phyloP scores from a whole-genome alignment of 2,888 invertebrate genomes.

The Drosophila affinis region DNA sequence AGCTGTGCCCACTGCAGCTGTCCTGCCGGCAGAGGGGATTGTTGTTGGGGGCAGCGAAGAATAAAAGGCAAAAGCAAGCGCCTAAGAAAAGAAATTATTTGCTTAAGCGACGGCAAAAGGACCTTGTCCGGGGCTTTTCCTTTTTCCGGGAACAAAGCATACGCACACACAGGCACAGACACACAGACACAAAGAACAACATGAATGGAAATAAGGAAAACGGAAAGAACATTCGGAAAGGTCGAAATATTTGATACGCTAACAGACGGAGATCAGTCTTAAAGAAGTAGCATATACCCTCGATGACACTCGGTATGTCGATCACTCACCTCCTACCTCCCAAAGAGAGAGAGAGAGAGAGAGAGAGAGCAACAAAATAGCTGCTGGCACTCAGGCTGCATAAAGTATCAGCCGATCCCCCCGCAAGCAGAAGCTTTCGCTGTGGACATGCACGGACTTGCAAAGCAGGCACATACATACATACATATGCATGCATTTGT shows the following conservation, averaged over 20 bases:
- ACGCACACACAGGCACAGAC: slow-evolving; percentile 18
- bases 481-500: too few relatives aligned
- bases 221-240: neutral
- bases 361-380: too few relatives aligned
- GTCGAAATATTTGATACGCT: neutral
- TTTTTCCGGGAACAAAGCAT: slow-evolving; percentile 46
- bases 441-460: too few relatives aligned
- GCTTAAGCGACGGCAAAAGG: slow-evolving; percentile 73
- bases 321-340: too few relatives aligned
- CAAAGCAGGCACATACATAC: too few relatives aligned
- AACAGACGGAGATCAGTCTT: neutral
- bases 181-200: slow-evolving; percentile 26
- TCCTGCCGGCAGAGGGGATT: slow-evolving; percentile 19
- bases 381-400: too few relatives aligned
- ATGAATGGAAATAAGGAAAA: slow-evolving; percentile 24
- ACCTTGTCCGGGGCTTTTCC: slow-evolving; percentile 54
- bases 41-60: slow-evolving; percentile 37
- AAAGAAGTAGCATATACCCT: too few relatives aligned
- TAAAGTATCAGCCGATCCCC: too few relatives aligned
- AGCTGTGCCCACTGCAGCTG: slow-evolving; percentile 29
- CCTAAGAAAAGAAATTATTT: slow-evolving; percentile 74
- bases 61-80: slow-evolving; percentile 57
- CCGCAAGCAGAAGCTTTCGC: too few relatives aligned
- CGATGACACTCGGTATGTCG: too few relatives aligned
- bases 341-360: too few relatives aligned